Evolutionary conservation across 2,113 vertebrate species (phyloP).

Genomic region (Myxocyprinus asiaticus): DNA sequence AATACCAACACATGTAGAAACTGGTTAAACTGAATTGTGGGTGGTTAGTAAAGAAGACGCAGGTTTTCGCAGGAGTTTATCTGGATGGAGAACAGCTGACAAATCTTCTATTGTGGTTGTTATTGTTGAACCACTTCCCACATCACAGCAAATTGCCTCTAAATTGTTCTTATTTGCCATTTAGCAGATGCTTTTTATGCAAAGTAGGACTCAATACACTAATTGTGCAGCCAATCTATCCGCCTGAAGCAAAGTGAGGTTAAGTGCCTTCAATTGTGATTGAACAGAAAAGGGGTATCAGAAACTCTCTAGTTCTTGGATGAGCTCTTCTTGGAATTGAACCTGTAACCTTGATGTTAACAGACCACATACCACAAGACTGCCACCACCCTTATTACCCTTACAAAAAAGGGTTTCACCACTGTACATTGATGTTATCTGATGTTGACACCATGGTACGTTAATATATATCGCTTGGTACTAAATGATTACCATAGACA

Average conservation of each 20-base stretch:
- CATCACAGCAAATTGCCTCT: background rate
- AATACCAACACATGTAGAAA: no score
- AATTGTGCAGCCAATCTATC: background rate
- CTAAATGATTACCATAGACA: no score
- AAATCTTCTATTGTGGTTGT: background rate
- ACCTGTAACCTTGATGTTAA: background rate
- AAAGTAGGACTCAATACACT: background rate
- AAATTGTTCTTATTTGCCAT: slow-evolving; percentile 2
- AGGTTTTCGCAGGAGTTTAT: background rate
- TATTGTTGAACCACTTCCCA: background rate
- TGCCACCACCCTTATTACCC: background rate
- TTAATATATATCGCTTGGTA: no score
- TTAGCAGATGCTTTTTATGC: slow-evolving; percentile 9
- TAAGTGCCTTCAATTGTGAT: slow-evolving; percentile 19
- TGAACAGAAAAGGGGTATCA: slow-evolving; percentile 15
- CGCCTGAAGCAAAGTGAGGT: slow-evolving; percentile 1
- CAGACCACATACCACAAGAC: background rate
- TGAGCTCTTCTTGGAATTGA: background rate
- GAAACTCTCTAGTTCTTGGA: background rate
- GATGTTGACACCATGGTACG: no score
- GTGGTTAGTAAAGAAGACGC: no score
- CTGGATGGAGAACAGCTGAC: slow-evolving; percentile 5
- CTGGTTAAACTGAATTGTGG: no score
- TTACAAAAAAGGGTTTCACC: background rate
- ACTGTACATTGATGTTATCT: background rate